Base-by-base conservation (phyloP, 1,140 invertebrate genomes). In the Brachionus angularis region DNA sequence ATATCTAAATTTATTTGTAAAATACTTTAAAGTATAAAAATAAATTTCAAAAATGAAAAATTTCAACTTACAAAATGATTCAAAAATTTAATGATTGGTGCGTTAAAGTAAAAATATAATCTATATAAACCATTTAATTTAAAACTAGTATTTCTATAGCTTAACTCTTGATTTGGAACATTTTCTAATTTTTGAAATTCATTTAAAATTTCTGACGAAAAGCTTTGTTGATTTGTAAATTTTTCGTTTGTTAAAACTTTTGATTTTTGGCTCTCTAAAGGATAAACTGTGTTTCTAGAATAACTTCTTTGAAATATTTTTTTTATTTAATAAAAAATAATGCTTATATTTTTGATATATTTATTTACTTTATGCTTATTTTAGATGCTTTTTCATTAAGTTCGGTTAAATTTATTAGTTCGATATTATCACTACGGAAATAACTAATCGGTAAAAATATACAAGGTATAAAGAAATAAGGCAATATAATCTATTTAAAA, bases 321-420 rank as follows among this genome's bases (percentile, higher is more conserved):
- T 12, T 31, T 31, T 31, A n/a, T 21, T 42, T 10, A 33, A 64
- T 42, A 47, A 16, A 46, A 23, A 21, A 34, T 18, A 31, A 34
- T 39, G 10, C 23, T 14, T 14, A 42, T 42, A 42, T 14, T 7
- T 42, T 42, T 42, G 3, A 7, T 42, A 8, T 3, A 31, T 12
- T 3, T 5, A 27, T 1, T 47, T 67, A 67, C 62, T 47, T 67
- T 7, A 67, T 31, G 31, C 62, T 67, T 21, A 67, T 46, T 46
- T 50, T 46, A 7, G 62, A 67, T 50, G 62, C 33, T 14, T 67
- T 67, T 36, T 67, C 62, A 18, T 67, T 23, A n/a, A 67, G 29
- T 34, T 67, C 62, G 27, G 62, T 67, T 4, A 67, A 46, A 67
- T 67, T 67, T 3, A 67, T 67, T 18, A 67, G 62, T 23, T 67